phyloP scores from a whole-genome alignment of 2,113 vertebrate genomes.

The Prunella himalayana region DNA sequence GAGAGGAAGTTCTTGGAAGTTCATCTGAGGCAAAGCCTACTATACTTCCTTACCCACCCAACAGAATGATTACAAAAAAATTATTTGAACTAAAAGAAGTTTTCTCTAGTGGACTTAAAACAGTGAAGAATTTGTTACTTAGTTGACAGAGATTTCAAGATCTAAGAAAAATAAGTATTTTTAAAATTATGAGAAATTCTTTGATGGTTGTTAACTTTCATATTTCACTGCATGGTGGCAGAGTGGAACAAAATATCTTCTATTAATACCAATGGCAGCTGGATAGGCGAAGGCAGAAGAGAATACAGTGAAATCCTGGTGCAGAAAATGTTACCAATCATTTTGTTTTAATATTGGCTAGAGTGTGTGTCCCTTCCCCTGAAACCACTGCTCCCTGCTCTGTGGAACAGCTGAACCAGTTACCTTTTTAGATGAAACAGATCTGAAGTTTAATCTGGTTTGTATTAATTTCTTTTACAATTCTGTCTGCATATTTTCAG shows the following conservation, averaged over 20 bases:
- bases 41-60: neutral
- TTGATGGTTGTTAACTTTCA: neutral
- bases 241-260: neutral
- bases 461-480: neutral
- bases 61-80: neutral
- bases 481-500: neutral
- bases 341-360: neutral
- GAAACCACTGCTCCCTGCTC: neutral
- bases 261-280: neutral
- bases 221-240: neutral
- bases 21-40: neutral
- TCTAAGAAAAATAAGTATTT: neutral
- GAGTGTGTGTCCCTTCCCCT: neutral
- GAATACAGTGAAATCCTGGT: neutral
- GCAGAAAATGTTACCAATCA: neutral
- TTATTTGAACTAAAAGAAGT: neutral
- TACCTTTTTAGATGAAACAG: neutral
- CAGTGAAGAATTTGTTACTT: neutral
- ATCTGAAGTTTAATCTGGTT: neutral
- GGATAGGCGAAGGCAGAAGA: neutral
- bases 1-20: neutral
- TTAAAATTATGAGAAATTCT: neutral
- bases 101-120: neutral
- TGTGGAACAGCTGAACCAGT: neutral
- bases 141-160: neutral